Evolutionary conservation across 2,113 vertebrate species (phyloP), one percentile per base, ranked within the genome.

Genomic region (Psittacus erithacus): DNA sequence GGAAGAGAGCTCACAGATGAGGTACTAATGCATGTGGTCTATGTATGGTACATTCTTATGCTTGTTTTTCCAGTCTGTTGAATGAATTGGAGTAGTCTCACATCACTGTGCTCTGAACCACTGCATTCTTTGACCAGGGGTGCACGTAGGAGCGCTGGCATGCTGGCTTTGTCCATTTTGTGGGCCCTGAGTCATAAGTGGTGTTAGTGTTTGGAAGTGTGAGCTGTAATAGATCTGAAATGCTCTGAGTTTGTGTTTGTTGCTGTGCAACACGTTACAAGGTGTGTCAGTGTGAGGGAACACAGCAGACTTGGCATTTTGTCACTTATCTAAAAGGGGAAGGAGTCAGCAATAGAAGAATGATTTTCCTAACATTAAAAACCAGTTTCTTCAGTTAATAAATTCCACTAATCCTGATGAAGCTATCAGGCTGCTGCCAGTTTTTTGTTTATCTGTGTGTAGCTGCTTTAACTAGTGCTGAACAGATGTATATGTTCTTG

Each of bases 1-100:
- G 99, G 99, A 60, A 98, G 99, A 98, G 99, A 99, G 85, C 99
- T 99, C 92, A 99, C 99, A 12, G 99, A 99, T 96, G 99, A 99
- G 98, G 99, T 99, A 98, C 75, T 47, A 25, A 3, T 75, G 13
- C n/a, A 13, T 53, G 43, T 86, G 19, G 5, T 83, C 44, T 86
- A 29, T 60, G n/a, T 17, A 0, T 7, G 20, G 29, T 33, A 6
- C 2, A 1, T 47, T 38, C 43, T 79, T 71, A 18, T 50, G 33
- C 43, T 75, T 74, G 50, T 35, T 70, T 74, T 82, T 46, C 41
- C 31, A 35, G 20, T n/a, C 49, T 65, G 29, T 41, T 8, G 20
- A 52, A 50, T 7, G 22, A 82, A 33, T 44, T 79, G 39, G 13
- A 5, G 1, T 44, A 65, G 44, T 81, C 41, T 11, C 33, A 38